Evolutionary conservation across 1,140 invertebrate genomes (phyloP).

Genomic region (Plectrocnemia conspersa): DNA sequence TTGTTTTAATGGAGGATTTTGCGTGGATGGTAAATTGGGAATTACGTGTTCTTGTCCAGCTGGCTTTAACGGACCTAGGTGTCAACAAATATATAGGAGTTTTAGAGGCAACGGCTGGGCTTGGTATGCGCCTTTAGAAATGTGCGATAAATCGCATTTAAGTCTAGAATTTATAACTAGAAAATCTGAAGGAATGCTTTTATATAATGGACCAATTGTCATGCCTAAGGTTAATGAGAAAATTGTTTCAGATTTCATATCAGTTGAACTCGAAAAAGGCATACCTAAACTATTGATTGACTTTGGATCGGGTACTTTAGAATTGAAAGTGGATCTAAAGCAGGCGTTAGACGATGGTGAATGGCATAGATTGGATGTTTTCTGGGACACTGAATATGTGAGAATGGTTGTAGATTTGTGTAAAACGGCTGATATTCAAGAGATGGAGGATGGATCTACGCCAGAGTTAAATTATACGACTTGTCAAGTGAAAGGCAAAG

Average conservation of each 20-base stretch:
- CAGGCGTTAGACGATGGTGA: slow-evolving; percentile 58
- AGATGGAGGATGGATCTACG: slow-evolving; percentile 53
- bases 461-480: slow-evolving; percentile 54
- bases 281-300: slow-evolving; percentile 62
- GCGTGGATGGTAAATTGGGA: slow-evolving; percentile 54
- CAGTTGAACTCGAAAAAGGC: slow-evolving; percentile 60
- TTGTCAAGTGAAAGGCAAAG: slow-evolving; percentile 56
- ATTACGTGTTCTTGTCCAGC: slow-evolving; percentile 59
- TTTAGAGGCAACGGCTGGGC: slow-evolving; percentile 62
- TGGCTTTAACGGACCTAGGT: slow-evolving; percentile 63
- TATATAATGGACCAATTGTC: slow-evolving; percentile 67
- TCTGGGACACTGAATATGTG: slow-evolving; percentile 58
- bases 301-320: slow-evolving; percentile 62
- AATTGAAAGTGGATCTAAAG: slow-evolving; percentile 55
- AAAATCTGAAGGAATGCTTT: slow-evolving; percentile 56
- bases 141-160: slow-evolving; percentile 63
- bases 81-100: slow-evolving; percentile 62
- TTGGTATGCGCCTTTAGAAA: slow-evolving; percentile 61
- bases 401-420: slow-evolving; percentile 64
- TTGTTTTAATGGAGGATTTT: slow-evolving; percentile 65
- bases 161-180: slow-evolving; percentile 65
- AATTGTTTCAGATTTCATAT: slow-evolving; percentile 59
- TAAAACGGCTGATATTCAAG: slow-evolving; percentile 49
- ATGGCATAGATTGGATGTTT: slow-evolving; percentile 66
- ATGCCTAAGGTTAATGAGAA: slow-evolving; percentile 52